Percentiles rank a stretch among this genome's conserved stretches.
phyloP scores from a whole-genome alignment of 1,140 invertebrate genomes.

The Dreissena rostriformis region DNA sequence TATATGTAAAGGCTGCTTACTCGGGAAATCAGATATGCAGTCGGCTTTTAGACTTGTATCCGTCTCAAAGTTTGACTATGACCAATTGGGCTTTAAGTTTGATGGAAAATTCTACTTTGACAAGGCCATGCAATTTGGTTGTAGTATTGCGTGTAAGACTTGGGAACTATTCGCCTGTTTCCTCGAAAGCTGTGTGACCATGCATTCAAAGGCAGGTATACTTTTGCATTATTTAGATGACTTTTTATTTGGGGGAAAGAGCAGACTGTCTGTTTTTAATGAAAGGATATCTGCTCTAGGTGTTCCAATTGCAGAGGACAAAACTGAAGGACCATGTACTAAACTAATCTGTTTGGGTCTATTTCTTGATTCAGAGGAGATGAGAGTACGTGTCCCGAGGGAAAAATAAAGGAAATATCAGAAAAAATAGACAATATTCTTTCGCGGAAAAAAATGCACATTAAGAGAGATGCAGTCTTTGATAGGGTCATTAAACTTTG shows the following conservation, averaged over 20 bases:
- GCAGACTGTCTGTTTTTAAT: background rate
- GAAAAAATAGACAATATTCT: background rate
- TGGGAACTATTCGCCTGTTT: too few species aligned
- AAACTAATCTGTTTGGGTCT: slow-evolving; percentile 28
- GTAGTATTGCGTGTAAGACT: too few species aligned
- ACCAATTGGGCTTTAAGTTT: slow-evolving; percentile 8
- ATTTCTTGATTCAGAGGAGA: slow-evolving; percentile 5
- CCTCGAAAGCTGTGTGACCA: background rate
- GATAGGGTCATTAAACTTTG: slow-evolving; percentile 56
- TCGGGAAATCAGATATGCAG: slow-evolving; percentile 11
- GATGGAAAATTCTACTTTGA: slow-evolving; percentile 23
- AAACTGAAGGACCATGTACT: slow-evolving; percentile 26
- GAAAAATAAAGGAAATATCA: background rate
- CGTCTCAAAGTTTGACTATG: slow-evolving; percentile 23
- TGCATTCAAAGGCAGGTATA: background rate
- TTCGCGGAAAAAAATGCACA: slow-evolving; percentile 16
- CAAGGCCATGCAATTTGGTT: slow-evolving; percentile 31
- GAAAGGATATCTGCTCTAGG: slow-evolving; percentile 16
- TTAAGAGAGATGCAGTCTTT: slow-evolving; percentile 57
- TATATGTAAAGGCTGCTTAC: too few species aligned
- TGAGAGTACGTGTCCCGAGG: slow-evolving; percentile 19
- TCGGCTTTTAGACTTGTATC: background rate
- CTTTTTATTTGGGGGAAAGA: slow-evolving; percentile 17
- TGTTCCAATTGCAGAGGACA: slow-evolving; percentile 22
- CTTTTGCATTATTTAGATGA: slow-evolving; percentile 47